Percentiles rank a stretch among this genome's conserved stretches.
Conservation (phyloP, 2,797 vertebrate species). For the Gymnopithys bicolor region DNA sequence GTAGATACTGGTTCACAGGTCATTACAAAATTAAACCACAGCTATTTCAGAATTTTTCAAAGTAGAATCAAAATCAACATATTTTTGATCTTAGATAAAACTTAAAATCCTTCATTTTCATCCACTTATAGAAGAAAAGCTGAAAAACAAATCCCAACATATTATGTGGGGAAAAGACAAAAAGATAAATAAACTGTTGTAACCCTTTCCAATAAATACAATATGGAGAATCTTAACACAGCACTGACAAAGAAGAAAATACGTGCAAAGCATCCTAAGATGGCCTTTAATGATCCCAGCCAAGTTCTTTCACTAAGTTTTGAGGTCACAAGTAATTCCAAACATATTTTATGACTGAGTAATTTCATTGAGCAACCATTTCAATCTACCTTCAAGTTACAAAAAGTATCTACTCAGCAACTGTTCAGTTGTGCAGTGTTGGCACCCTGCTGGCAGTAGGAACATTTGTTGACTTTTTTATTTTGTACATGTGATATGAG, state of each 20-base stretch:
- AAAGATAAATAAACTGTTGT: background rate
- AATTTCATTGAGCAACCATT: slow-evolving; percentile 23
- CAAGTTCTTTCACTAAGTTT: background rate
- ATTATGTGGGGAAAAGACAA: background rate
- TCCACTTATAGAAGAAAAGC: background rate
- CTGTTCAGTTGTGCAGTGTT: background rate
- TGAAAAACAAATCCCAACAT: background rate
- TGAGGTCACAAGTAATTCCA: background rate
- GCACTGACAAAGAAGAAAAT: background rate
- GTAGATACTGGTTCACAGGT: background rate
- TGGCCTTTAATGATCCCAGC: background rate
- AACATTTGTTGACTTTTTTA: slow-evolving; percentile 14
- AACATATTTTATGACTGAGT: background rate
- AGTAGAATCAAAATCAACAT: background rate
- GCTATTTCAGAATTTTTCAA: background rate
- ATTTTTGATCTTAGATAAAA: background rate
- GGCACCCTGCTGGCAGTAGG: background rate
- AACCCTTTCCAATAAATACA: background rate
- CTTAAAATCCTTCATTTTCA: accelerated
- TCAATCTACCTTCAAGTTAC: background rate
- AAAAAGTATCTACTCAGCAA: slow-evolving; percentile 23
- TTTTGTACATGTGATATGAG: slow-evolving; percentile 7
- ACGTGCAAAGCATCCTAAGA: background rate
- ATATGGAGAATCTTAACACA: background rate
- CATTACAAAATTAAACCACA: background rate